Evolutionary conservation across 2,113 vertebrate genomes (phyloP).

Genomic region (Symphodus melops): DNA sequence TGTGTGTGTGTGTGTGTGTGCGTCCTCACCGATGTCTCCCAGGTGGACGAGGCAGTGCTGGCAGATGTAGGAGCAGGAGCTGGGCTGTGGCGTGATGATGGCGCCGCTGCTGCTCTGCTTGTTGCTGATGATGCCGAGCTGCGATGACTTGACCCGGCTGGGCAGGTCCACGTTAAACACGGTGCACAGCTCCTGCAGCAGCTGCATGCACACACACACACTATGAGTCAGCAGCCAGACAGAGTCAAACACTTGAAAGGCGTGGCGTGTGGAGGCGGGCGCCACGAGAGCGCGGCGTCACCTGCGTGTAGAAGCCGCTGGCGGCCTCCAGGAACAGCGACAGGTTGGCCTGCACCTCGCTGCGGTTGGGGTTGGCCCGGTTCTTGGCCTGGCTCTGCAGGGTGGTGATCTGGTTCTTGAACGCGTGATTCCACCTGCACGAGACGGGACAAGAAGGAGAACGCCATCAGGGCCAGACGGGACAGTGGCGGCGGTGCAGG

Average conservation of each 20-base stretch:
- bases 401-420: conserved; percentile 99
- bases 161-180: conserved; percentile 99
- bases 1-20: no score
- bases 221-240: no score
- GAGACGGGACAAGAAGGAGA: neutral
- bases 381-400: conserved; percentile 99
- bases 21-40: conserved; percentile 95
- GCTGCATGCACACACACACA: conserved; percentile 70
- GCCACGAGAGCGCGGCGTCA: conserved; percentile 60
- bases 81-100: conserved; percentile 97
- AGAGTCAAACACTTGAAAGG: no score
- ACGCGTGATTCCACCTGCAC: conserved; percentile 98
- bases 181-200: conserved; percentile 97
- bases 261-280: no score
- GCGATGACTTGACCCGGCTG: conserved; percentile 96
- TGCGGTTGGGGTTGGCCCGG: conserved; percentile 97
- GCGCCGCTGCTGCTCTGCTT: conserved; percentile 90
- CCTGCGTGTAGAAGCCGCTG: conserved; percentile 99
- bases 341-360: conserved; percentile 98
- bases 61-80: conserved; percentile 99
- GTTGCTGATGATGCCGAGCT: conserved; percentile 98
- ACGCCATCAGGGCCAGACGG: neutral
- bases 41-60: conserved; percentile 99
- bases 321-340: conserved; percentile 98
- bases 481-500: neutral